Base-by-base conservation (phyloP, 2,888 invertebrate species). In the Aplocera efformata region DNA sequence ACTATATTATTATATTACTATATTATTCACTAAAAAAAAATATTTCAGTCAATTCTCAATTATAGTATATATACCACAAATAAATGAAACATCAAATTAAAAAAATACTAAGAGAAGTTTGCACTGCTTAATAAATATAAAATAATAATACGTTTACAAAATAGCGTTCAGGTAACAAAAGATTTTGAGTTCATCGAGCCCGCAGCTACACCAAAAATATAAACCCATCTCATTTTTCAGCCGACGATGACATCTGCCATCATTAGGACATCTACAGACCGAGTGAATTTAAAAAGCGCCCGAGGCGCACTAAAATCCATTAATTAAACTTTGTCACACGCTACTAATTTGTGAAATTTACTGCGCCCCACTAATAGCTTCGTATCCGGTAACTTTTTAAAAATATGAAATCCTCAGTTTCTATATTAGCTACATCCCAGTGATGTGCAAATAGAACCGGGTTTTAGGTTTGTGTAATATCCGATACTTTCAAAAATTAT, bases 281-380 rank as follows among this genome's bases (percentile, higher is more conserved):
- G 49, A 52, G 54, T 46, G 51, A 48, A 52, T 65, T 69, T 70
- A 78, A 83, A 83, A 82, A 81, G 67, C 60, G 61, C 61, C 67
- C 50, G 53, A 43, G 63, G 65, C 63, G 57, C 63, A 72, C 73
- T 63, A 68, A 63, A 66, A 56, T 60, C 63, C 79, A 85, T 88
- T 81, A 84, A 86, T 86, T 74, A 83, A 74, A 77, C 75, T 84
- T 79, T 86, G 84, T 85, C 84, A 82, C 81, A 85, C 72, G 59
- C 70, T 63, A 76, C 80, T 83, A 84, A 86, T 86, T 85, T 83
- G 81, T 84, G 67, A 73, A 79, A 86, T 83, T 83, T 81, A 86
- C 72, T 73, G 72, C 75, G 48, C 45, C 58, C 60, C 61, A 71
- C 79, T 85, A 86, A 86, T 85, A 75, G 71, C 72, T 57, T 60